Evolutionary conservation across 2,797 vertebrate species (phyloP).

Genomic region (Acestrorhynchus altus): DNA sequence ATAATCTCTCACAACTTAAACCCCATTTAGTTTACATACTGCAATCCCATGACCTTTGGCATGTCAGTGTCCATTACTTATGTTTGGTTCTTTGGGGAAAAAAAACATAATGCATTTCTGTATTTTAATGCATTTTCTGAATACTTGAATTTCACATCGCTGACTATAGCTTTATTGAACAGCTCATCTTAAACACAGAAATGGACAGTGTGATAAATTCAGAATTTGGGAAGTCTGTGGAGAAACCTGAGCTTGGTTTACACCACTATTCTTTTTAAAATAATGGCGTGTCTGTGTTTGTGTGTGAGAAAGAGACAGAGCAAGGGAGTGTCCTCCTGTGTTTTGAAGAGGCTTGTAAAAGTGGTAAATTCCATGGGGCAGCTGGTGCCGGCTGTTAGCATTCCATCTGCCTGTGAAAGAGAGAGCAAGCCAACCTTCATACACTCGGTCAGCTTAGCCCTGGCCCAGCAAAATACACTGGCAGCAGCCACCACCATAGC

Average conservation of each 20-base stretch:
- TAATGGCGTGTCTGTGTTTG: constrained; percentile 37
- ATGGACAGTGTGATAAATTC: neutral
- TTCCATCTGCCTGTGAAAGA: constrained; percentile 59
- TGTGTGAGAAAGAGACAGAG: constrained; percentile 42
- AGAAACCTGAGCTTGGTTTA: neutral
- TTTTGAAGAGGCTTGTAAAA: constrained; percentile 74
- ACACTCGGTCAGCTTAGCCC: constrained; percentile 22
- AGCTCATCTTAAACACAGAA: neutral
- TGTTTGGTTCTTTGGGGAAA: too few species aligned
- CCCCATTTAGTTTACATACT: too few species aligned
- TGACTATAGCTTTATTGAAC: too few species aligned
- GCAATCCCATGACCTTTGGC: too few species aligned
- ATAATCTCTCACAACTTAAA: too few species aligned
- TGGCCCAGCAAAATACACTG: constrained; percentile 30
- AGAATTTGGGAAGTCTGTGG: neutral
- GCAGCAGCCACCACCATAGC: constrained; percentile 12
- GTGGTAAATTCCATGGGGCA: constrained; percentile 75
- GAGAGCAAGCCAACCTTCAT: constrained; percentile 38
- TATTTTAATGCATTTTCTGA: too few species aligned
- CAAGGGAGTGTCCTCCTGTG: constrained; percentile 42
- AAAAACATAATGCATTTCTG: too few species aligned
- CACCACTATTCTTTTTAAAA: constrained; percentile 16
- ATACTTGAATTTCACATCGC: too few species aligned
- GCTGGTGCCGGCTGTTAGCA: constrained; percentile 79
- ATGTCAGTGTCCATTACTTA: too few species aligned